Conservation (phyloP, 2,797 vertebrate species). For the Choloepus didactylus region DNA sequence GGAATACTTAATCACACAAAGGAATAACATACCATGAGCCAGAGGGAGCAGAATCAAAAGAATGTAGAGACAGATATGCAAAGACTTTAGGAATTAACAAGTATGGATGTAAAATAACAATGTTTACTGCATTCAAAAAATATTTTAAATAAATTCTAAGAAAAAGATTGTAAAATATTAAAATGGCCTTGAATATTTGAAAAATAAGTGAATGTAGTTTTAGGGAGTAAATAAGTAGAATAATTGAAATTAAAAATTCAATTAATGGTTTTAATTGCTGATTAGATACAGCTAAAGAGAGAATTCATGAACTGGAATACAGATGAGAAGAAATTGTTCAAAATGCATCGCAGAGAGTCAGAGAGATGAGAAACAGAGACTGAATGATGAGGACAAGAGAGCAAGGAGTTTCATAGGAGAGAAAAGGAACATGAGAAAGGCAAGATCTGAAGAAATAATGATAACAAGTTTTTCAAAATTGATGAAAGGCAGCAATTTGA, state of each 20-base stretch:
- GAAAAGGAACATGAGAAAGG: not conserved
- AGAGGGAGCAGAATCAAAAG: not conserved
- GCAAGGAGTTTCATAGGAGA: not conserved
- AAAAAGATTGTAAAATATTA: not conserved
- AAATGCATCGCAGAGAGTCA: not conserved
- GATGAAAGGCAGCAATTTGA: not conserved
- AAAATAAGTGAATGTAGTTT: constrained; percentile 7
- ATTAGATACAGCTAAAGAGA: constrained; percentile 25
- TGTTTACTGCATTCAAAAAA: not conserved
- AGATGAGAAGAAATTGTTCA: not conserved
- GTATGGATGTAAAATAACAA: not conserved
- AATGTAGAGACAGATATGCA: not conserved
- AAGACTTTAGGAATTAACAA: not conserved
- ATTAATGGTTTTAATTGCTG: not conserved
- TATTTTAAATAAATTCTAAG: not conserved
- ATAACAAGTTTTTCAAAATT: not conserved
- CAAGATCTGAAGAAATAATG: not conserved
- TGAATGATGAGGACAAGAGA: not conserved
- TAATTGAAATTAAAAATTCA: not conserved
- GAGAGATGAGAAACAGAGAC: not conserved
- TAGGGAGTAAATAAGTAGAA: not conserved
- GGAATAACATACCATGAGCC: not conserved
- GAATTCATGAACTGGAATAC: constrained; percentile 7
- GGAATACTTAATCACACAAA: not conserved
- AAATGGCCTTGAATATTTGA: not conserved